Conservation (phyloP, 2,113 vertebrate genomes). For the Aegotheles bennettii region DNA sequence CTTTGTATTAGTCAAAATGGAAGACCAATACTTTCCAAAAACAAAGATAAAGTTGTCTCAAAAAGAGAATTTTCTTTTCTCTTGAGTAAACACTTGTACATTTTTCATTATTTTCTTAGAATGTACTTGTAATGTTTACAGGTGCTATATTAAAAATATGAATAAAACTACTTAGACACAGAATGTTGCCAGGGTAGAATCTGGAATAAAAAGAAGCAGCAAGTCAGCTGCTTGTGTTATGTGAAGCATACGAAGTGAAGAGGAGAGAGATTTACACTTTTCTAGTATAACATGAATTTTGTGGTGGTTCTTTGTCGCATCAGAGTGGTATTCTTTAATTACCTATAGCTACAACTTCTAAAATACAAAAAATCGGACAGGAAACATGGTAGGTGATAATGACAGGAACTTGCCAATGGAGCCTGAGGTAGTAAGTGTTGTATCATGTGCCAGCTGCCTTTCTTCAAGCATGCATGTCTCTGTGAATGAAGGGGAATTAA, state of each 20-base stretch:
- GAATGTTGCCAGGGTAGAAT: background rate
- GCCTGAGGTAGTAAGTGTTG: background rate
- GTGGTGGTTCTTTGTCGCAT: background rate
- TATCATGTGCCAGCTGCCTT: background rate
- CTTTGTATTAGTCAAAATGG: background rate
- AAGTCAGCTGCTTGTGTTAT: background rate
- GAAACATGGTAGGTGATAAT: background rate
- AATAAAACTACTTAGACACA: background rate
- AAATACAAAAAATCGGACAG: background rate
- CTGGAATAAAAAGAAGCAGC: background rate
- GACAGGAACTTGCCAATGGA: background rate
- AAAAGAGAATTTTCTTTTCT: background rate
- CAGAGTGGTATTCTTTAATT: background rate
- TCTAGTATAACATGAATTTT: background rate
- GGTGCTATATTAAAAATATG: background rate
- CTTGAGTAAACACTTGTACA: background rate
- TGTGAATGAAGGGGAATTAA: background rate
- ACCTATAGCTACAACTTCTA: background rate
- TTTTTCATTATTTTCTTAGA: background rate
- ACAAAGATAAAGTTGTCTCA: background rate
- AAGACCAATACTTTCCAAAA: background rate
- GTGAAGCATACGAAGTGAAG: background rate
- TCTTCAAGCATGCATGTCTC: accelerated
- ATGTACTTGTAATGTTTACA: background rate
- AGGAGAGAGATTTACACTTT: background rate